Evolutionary conservation across 2,113 vertebrate genomes (phyloP).

Genomic region (Eleginops maclovinus): DNA sequence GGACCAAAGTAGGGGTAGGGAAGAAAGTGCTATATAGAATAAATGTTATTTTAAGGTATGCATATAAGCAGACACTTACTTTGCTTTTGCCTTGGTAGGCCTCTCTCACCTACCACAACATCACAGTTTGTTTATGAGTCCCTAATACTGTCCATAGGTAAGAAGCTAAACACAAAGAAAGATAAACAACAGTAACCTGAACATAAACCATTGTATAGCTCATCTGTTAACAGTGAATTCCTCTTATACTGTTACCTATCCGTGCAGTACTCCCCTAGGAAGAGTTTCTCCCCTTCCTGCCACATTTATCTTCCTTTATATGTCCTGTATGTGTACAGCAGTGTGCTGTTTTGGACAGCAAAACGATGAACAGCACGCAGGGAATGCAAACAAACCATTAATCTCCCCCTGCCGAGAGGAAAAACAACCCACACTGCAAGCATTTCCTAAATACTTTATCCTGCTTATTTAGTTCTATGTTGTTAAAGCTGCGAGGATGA

Average conservation of each 20-base stretch:
- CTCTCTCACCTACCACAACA: not conserved
- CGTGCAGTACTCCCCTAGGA: not conserved
- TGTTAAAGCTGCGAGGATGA: slow-evolving; percentile 9
- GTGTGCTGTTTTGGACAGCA: slow-evolving; percentile 38
- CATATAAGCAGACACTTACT: not conserved
- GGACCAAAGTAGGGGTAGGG: not conserved
- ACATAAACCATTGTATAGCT: slow-evolving; percentile 2
- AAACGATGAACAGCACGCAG: slow-evolving; percentile 35
- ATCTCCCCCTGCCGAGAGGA: slow-evolving; percentile 48
- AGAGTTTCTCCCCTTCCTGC: not conserved
- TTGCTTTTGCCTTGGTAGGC: no score
- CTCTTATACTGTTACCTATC: slow-evolving; percentile 4
- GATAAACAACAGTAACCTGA: slow-evolving; percentile 23
- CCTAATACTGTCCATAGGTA: slow-evolving; percentile 17
- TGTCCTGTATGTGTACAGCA: slow-evolving; percentile 44
- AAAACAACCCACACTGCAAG: slow-evolving; percentile 45
- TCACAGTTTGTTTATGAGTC: not conserved
- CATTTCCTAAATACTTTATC: slow-evolving; percentile 31
- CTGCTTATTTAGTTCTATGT: slow-evolving; percentile 26
- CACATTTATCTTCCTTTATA: slow-evolving; percentile 50
- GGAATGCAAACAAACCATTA: slow-evolving; percentile 70
- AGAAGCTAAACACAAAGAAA: slow-evolving; percentile 17
- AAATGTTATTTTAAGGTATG: not conserved
- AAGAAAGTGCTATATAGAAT: not conserved
- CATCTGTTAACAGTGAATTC: slow-evolving; percentile 13